A percentile compares a stretch with the other conserved stretches of the same genome.
Conservation (phyloP, 2,797 vertebrate genomes). For the Craterocephalus amniculus region DNA sequence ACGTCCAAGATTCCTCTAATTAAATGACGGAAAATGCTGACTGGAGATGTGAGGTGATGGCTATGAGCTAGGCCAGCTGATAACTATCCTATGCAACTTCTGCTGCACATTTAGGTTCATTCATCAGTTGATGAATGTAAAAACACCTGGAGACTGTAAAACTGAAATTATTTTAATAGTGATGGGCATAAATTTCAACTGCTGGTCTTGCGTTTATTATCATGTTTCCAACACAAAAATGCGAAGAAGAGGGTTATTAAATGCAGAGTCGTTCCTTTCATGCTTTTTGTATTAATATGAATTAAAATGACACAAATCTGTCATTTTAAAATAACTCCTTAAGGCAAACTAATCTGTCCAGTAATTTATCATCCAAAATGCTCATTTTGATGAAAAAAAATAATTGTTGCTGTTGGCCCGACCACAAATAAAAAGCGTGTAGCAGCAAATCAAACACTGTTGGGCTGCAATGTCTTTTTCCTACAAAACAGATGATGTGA, state of each 20-base stretch:
- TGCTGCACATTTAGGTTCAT: not conserved
- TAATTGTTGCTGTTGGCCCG: not conserved
- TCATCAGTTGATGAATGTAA: not conserved
- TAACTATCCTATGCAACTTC: not conserved
- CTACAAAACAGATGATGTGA: slow-evolving; percentile 3
- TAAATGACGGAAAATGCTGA: slow-evolving; percentile 16
- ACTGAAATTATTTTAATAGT: not conserved
- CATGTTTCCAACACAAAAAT: not conserved
- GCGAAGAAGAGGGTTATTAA: not conserved
- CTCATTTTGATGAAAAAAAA: not conserved
- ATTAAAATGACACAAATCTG: too few species aligned
- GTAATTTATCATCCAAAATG: not conserved
- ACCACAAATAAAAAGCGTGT: not conserved
- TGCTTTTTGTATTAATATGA: not conserved
- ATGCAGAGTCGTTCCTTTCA: not conserved
- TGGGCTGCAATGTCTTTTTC: not conserved
- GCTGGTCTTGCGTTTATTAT: not conserved
- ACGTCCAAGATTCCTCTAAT: slow-evolving; percentile 44
- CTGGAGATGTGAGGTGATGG: slow-evolving; percentile 2
- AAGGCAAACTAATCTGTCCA: too few species aligned
- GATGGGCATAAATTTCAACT: not conserved
- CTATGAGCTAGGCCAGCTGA: not conserved
- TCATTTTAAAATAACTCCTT: too few species aligned
- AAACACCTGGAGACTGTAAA: not conserved
- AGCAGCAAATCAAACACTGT: not conserved